Percentiles rank a stretch among this genome's conserved stretches.
Evolutionary conservation across 1,140 invertebrate genomes (phyloP).

Genomic region (Carposina sasakii): DNA sequence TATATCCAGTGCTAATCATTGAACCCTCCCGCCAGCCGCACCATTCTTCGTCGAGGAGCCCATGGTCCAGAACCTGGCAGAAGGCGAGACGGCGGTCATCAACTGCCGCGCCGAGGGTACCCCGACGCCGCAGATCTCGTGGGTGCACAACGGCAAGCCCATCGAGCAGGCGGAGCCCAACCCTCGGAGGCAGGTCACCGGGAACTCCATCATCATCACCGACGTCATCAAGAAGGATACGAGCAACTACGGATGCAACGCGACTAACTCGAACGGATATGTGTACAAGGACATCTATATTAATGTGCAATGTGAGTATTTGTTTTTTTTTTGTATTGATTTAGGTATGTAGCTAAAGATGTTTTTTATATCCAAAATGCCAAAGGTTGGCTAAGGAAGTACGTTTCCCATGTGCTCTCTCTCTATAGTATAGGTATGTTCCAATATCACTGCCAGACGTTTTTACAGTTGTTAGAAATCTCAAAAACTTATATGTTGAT

Average conservation of each 20-base stretch:
- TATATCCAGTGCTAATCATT: too few relatives aligned
- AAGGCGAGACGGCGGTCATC: conserved; percentile 92
- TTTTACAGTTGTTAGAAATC: too few relatives aligned
- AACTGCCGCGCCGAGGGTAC: conserved; percentile 90
- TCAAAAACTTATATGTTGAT: too few relatives aligned
- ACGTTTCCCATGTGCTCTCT: too few relatives aligned
- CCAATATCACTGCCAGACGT: too few relatives aligned
- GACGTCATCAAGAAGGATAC: conserved; percentile 92
- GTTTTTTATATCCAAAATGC: too few relatives aligned
- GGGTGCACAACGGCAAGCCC: conserved; percentile 97
- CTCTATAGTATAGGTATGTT: too few relatives aligned
- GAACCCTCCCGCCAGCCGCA: conserved; percentile 77
- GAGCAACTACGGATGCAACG: conserved; percentile 99
- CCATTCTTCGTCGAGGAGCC: conserved; percentile 96
- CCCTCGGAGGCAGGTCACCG: conserved; percentile 78
- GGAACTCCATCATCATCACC: conserved; percentile 87
- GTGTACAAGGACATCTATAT: conserved; percentile 98
- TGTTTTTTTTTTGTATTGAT: conserved; percentile 1
- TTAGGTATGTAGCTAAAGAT: too few relatives aligned
- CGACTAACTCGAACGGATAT: conserved; percentile 97
- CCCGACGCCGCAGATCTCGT: conserved; percentile 92
- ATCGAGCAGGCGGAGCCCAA: conserved; percentile 85
- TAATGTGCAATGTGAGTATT: conserved; percentile 85
- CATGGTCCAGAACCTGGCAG: conserved; percentile 89
- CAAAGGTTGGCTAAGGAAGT: too few relatives aligned